These are phyloP conservation scores for Psittacula cyanocephala DNA, from an alignment of 2,113 vertebrate genomes.

Conservation along the genomic window DNA sequence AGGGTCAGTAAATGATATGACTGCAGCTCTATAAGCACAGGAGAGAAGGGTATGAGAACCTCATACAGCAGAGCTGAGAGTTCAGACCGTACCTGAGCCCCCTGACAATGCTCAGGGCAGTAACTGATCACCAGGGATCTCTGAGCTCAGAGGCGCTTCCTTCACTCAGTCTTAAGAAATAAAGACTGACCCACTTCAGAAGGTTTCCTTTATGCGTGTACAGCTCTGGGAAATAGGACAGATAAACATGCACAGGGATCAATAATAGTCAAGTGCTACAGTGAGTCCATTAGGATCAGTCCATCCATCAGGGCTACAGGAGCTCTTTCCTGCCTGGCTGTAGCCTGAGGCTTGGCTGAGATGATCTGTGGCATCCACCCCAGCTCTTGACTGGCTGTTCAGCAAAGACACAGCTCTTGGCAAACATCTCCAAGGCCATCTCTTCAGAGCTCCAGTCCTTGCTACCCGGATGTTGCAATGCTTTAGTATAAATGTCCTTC, in stretches of 20 bases:
- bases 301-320: conserved; percentile 27
- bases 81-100: neutral
- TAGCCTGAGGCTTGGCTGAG: conserved; percentile 50
- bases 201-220: neutral
- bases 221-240: conserved; percentile 67
- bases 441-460: neutral
- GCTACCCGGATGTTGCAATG: neutral
- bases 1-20: neutral
- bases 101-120: neutral
- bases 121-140: neutral
- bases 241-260: conserved; percentile 14
- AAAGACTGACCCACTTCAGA: conserved; percentile 57
- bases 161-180: neutral
- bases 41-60: neutral
- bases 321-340: neutral
- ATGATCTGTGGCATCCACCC: neutral
- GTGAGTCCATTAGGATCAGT: conserved; percentile 49
- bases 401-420: neutral
- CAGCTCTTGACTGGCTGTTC: neutral
- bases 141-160: neutral
- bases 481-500: neutral
- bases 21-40: neutral
- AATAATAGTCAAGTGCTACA: conserved; percentile 50
- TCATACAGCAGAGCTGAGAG: neutral
- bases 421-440: neutral